Base-by-base conservation (phyloP, 2,113 vertebrate genomes). In the Zingel zingel region DNA sequence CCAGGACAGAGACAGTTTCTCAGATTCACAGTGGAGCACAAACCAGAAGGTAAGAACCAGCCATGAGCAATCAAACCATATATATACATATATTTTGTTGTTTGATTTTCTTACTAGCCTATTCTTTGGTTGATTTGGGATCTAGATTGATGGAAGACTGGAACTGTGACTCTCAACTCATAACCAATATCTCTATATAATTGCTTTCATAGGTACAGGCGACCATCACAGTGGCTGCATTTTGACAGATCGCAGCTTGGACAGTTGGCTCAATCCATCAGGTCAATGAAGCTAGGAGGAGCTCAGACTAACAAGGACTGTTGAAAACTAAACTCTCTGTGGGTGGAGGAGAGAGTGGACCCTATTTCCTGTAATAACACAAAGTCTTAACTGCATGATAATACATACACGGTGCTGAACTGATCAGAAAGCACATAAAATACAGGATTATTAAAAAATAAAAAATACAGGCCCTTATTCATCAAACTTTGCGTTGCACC, bases 191-290 rank as follows among this genome's bases (percentile, higher is more conserved):
- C 16, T 73, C 27, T 81, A 18, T 62, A 53, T 73, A 7, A 16
- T 72, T 84, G 64, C 23, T 58, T 64, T 54, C 47, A 4, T 33
- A 91, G 86, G 45, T 67, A 11, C 89, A 98, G 96, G 86, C 88
- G 96, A 47, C 98, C 98, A 0, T 99, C 98, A 0, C 95, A 97
- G 66, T 99, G 98, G 98, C 94, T 99, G 61, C 96, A 96, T 79
- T 89, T 99, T 93, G 96, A 98, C 93, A 95, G 93, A 88, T 96
- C 96, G 0, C 89, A 97, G 54, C 94, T 99, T 74, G 97, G 97
- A 79, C 91, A 96, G 15, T 86, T 99, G 90, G 96, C 95, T 13
- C 97, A 97, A 70, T 97, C 96, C 0, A 92, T 99, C 30, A 95
- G 95, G 64, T 94, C 94, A 30, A 91, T 96, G 68, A 95, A 94